Base-by-base conservation (phyloP, 2,888 invertebrate genomes). In the Monopis laevigella region DNA sequence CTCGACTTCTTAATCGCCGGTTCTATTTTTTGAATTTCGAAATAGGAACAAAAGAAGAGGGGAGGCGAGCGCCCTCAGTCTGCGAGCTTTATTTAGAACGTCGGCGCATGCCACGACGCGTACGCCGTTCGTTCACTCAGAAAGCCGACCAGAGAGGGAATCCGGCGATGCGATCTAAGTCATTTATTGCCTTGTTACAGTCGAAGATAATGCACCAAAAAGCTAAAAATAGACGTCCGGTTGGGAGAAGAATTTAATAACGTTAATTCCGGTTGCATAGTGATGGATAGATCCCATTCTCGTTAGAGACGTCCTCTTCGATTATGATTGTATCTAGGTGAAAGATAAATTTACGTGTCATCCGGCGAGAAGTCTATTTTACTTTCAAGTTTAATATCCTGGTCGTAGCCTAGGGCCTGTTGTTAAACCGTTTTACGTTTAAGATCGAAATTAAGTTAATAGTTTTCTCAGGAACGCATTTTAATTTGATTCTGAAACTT, bases 1-100 rank as follows among this genome's bases (percentile, higher is more conserved):
- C 72, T 30, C 32, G 17, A 59, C 36, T 7, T 11, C 39, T 42
- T 43, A 40, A 38, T 21, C 17, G 34, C 16, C 68, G 51, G 55
- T 62, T 71, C 73, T 73, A 73, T 67, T 66, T 68, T 77, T 75
- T 66, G 77, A 75, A 67, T 58, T 67, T 65, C 65, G 62, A 69
- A 77, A 78, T 69, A 77, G 70, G 72, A 80, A 78, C 77, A 78
- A 80, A 78, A 77, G 74, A 69, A 77, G 72, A 59, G 69, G 72
- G 74, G 72, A 71, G 67, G 54, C 69, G 65, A 62, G 68, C 72
- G 74, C 77, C 77, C 74, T 72, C 72, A 55, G 65, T 54, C 58
- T 55, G 54, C 11, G 55, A 52, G 50, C 45, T 50, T 59, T 56
- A 66, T 70, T 62, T 72, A 63, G 65, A 63, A 59, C 62, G 16